Evolutionary conservation across 2,113 vertebrate genomes (phyloP), one percentile per base, ranked within the genome.

Genomic region (Gambusia affinis): DNA sequence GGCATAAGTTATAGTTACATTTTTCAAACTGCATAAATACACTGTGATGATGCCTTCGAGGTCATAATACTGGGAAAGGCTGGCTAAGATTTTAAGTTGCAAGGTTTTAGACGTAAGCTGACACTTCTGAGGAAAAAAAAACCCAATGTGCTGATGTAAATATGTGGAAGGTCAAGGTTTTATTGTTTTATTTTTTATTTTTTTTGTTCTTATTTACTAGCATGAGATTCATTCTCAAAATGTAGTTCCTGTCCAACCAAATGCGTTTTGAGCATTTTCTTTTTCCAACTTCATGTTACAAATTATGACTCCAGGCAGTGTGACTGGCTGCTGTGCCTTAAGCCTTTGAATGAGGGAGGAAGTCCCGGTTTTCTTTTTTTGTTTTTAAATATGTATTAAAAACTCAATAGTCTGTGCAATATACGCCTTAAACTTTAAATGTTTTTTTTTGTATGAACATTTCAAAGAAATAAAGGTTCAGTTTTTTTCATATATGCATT

Each of bases 371-470:
- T 83, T 22, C 1, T 72, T 39, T 24, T 37, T 27, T 42, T n/a
- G 15, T 30, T 31, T 54, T 35, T 19, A 15, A 14, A 39, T 57
- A 74, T 74, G 86, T 91, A 87, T 83, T 85, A 88, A 91, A 90
- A 88, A 86, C 81, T 88, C 87, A 90, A 89, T 94, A 94, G 94
- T 93, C 88, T 92, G 94, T 95, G 92, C 94, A 94, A 94, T 95
- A 95, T 94, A 92, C 87, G 92, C 94, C 92, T 95, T 94, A 94
- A 91, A 92, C 89, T 87, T 88, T 91, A 92, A 92, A 91, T 92
- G 86, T 93, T 85, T 39, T 79, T 42, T 93, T 93, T 95, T 94
- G 87, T 94, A 94, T 92, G 76, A 91, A 73, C 87, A 89, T 94
- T 95, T 94, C 90, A 92, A 90, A 91, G 92, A 92, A 94, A 95